Conservation (phyloP, 2,797 vertebrate genomes). For the Molossus alvarezi region DNA sequence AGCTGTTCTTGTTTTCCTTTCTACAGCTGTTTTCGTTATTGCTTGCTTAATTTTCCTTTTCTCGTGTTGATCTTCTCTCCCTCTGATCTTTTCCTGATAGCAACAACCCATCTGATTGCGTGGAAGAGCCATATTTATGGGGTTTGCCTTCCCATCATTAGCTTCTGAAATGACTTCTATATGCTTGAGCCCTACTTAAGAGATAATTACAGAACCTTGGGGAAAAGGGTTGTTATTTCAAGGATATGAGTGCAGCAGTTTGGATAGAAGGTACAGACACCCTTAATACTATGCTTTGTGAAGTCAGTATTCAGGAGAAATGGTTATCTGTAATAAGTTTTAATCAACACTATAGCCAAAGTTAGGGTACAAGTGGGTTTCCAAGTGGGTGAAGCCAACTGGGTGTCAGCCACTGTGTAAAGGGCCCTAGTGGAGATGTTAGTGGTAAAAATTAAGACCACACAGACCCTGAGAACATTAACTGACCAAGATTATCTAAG, state of each 20-base stretch:
- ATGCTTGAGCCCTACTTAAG: slow-evolving; percentile 65
- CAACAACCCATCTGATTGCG: slow-evolving; percentile 47
- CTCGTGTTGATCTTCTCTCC: slow-evolving; percentile 75
- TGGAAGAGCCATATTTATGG: background rate
- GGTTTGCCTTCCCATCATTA: slow-evolving; percentile 33
- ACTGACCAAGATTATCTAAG: background rate
- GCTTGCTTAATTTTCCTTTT: slow-evolving; percentile 86
- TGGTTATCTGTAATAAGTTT: background rate
- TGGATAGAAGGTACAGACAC: background rate
- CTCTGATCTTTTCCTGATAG: slow-evolving; percentile 79
- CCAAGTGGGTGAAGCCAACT: background rate
- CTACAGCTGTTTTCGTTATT: slow-evolving; percentile 87
- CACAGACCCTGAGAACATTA: background rate
- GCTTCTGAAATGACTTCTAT: slow-evolving; percentile 48
- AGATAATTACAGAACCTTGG: slow-evolving; percentile 35
- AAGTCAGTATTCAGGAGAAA: slow-evolving; percentile 4
- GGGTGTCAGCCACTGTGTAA: background rate
- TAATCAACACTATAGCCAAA: slow-evolving; percentile 30
- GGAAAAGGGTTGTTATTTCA: background rate
- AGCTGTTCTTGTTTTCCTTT: slow-evolving; percentile 82
- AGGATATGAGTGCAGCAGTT: slow-evolving; percentile 51
- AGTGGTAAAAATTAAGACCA: background rate
- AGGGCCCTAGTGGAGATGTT: background rate
- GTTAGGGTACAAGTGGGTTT: background rate
- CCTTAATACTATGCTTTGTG: slow-evolving; percentile 62